Evolutionary conservation across 1,140 invertebrate genomes (phyloP), one percentile per base, ranked within the genome.

Genomic region (Pectinophora gossypiella): DNA sequence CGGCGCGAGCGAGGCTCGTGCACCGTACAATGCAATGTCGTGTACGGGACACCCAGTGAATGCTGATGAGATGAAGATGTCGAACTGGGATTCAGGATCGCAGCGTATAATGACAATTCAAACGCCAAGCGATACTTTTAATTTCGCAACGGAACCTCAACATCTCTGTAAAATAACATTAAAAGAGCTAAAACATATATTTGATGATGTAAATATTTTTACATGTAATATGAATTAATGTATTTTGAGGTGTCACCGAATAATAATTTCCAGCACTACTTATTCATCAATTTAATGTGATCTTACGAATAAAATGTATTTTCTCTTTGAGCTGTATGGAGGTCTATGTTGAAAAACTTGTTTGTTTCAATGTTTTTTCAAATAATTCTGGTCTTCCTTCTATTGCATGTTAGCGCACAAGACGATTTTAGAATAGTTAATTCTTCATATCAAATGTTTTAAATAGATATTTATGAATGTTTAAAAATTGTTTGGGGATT

Each of bases 381-480:
- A 59, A 68, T 68, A 76, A 73, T 70, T 73, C 47, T 76, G 56
- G 82, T 85, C 82, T 85, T 85, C 80, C 82, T 68, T 68, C 54
- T 75, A 72, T 72, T 65, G 68, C 69, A 78, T 76, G 75, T 75
- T 76, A 64, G 67, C 78, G 82, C 82, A 83, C 80, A 85, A 82
- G 72, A 76, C 51, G 48, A 65, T 65, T 59, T 67, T 84, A 85
- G 79, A 64, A 68, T 80, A 83, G 64, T 71, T 64, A 47, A 68
- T 72, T 68, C 63, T 76, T 79, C 82, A 85, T 85, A 85, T 85
- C 80, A 84, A 61, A 75, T 73, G 54, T 72, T 75, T 79, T 69
- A 71, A 72, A 65, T 70, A 56, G 61, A 60, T 56, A 64, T 73
- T 71, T 62, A 53, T 72, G 68, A 44, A 52, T 64, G 36, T 61